Conservation (phyloP, 2,888 invertebrate species). For the Hypercompe scribonia region DNA sequence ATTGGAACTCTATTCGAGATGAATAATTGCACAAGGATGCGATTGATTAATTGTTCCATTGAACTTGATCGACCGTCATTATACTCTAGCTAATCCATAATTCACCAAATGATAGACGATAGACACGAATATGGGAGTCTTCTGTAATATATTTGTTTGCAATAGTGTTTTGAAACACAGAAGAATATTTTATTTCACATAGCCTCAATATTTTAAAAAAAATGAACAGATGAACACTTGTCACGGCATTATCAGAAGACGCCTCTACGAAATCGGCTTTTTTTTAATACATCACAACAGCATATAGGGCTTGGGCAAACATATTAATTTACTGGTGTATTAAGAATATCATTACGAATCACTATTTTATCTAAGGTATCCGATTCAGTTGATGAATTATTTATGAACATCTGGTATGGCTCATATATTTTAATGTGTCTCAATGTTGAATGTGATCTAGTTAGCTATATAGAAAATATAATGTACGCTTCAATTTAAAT, state of each 20-base stretch:
- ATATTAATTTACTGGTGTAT: not conserved
- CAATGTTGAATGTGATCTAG: slow-evolving; percentile 36
- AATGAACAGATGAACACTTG: not conserved
- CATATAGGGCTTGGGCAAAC: not conserved
- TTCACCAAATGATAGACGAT: not conserved
- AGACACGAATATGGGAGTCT: not conserved
- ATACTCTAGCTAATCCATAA: slow-evolving; percentile 21
- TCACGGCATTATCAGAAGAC: not conserved
- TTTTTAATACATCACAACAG: not conserved
- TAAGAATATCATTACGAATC: not conserved
- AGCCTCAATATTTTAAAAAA: not conserved
- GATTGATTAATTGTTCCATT: slow-evolving; percentile 44
- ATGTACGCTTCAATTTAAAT: slow-evolving; percentile 19
- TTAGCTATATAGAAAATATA: slow-evolving; percentile 20
- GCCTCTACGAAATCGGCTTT: too few species aligned
- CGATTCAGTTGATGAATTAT: slow-evolving; percentile 48
- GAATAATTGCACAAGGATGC: slow-evolving; percentile 49
- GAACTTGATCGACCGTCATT: slow-evolving; percentile 35
- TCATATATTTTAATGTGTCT: slow-evolving; percentile 50
- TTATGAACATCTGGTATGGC: slow-evolving; percentile 44
- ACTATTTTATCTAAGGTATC: slow-evolving; percentile 16
- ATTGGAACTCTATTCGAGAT: slow-evolving; percentile 45
- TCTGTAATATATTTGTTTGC: not conserved
- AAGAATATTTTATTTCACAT: not conserved
- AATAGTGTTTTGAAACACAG: not conserved